Evolutionary conservation across 2,113 vertebrate species (phyloP).

Genomic region (Pleuronectes platessa): DNA sequence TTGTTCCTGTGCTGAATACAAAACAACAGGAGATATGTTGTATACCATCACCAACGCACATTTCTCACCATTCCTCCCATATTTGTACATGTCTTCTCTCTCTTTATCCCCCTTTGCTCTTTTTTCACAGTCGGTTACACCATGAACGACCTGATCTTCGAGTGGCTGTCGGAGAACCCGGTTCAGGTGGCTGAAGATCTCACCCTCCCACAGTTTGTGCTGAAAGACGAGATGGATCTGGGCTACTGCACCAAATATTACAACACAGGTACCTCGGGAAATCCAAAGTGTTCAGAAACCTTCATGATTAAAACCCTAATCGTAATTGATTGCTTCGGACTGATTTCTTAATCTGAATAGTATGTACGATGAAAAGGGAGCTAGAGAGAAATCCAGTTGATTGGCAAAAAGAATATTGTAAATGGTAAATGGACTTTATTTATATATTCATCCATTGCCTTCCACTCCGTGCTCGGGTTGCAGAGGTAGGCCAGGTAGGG

Average conservation of each 20-base stretch:
- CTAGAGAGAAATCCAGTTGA: not conserved
- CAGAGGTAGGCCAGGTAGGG: not conserved
- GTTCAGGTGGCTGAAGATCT: slow-evolving; percentile 95
- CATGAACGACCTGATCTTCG: slow-evolving; percentile 94
- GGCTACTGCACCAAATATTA: slow-evolving; percentile 95
- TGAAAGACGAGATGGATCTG: slow-evolving; percentile 92
- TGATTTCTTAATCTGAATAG: not conserved
- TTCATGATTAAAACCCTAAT: not conserved
- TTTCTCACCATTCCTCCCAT: slow-evolving; percentile 10
- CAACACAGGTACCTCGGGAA: slow-evolving; percentile 88
- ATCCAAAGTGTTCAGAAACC: slow-evolving; percentile 1
- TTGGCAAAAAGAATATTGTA: not conserved
- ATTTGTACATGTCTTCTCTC: slow-evolving; percentile 1
- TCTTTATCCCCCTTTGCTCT: slow-evolving; percentile 25
- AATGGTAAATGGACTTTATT: not conserved
- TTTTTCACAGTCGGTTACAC: slow-evolving; percentile 90
- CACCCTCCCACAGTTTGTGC: slow-evolving; percentile 92
- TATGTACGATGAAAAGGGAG: not conserved
- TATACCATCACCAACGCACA: not conserved
- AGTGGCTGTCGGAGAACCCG: slow-evolving; percentile 90
- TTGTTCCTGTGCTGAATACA: not conserved
- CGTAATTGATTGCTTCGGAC: not conserved
- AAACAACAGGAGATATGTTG: not conserved
- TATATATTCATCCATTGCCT: not conserved
- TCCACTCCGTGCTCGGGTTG: no score